A percentile compares a stretch with the other conserved stretches of the same genome.
Evolutionary conservation across 2,797 vertebrate species (phyloP).

Genomic region (Sitta carolinensis): DNA sequence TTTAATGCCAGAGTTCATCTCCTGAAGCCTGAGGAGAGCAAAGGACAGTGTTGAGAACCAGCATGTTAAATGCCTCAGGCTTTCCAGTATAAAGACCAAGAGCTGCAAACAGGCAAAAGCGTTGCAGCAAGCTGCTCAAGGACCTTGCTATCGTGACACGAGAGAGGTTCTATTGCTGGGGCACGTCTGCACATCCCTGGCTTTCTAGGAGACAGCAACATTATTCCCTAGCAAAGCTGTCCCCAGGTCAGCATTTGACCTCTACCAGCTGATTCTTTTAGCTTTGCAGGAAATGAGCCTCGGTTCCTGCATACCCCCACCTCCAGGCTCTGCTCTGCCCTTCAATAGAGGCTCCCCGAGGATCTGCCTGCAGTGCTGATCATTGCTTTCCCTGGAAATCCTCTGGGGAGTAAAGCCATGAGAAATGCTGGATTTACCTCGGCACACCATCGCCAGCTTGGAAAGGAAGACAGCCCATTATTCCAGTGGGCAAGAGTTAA

Average conservation of each 20-base stretch:
- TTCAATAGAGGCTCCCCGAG: not conserved
- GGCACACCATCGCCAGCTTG: not conserved
- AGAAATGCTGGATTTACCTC: not conserved
- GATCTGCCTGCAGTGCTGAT: not conserved
- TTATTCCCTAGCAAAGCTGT: not conserved
- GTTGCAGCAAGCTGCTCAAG: not conserved
- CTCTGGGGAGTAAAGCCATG: not conserved
- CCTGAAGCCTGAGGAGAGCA: not conserved
- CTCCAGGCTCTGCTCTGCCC: not conserved
- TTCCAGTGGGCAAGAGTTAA: not conserved
- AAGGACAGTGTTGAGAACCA: not conserved
- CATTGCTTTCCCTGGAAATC: not conserved
- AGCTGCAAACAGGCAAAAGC: not conserved
- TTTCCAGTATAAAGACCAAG: not conserved
- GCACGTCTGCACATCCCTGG: accelerated
- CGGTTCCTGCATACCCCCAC: not conserved
- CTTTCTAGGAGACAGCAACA: not conserved
- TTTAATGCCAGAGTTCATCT: not conserved
- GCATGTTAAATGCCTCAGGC: not conserved
- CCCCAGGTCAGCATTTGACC: not conserved
- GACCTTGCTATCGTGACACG: not conserved
- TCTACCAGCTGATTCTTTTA: not conserved
- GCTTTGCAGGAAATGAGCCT: not conserved
- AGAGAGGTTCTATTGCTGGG: not conserved
- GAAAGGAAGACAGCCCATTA: not conserved